These are phyloP conservation scores for Megastigmus dorsalis DNA, from an alignment of 2,888 invertebrate species.

Conservation along the genomic window DNA sequence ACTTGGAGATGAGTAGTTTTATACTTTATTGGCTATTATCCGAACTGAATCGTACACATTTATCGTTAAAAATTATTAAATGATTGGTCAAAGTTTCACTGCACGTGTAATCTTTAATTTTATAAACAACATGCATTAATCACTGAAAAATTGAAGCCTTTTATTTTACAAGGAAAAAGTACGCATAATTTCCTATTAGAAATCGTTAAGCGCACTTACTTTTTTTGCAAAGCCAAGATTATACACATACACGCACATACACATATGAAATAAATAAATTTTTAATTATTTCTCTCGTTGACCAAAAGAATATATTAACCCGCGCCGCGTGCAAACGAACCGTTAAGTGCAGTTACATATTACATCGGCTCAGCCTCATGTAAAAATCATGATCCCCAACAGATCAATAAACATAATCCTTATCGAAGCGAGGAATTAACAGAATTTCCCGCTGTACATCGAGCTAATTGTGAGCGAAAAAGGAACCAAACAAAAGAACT, in stretches of 20 bases:
- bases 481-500: not conserved
- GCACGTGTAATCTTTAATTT: not conserved
- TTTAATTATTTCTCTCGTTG: not conserved
- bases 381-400: not conserved
- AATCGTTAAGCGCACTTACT: not conserved
- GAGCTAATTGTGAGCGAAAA: conserved; percentile 1
- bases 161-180: not conserved
- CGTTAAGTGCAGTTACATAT: not conserved
- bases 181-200: conserved; percentile 28
- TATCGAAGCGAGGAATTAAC: conserved; percentile 21
- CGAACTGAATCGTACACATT: too few species aligned
- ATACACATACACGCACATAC: not conserved
- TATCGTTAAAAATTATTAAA: too few species aligned
- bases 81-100: too few species aligned
- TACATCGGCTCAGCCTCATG: too few species aligned
- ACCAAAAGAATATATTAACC: not conserved
- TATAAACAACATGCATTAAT: not conserved
- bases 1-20: too few species aligned
- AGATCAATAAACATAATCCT: conserved; percentile 21
- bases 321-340: not conserved
- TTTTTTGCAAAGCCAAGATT: conserved; percentile 6
- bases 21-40: too few species aligned
- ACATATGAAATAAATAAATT: not conserved
- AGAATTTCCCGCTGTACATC: conserved; percentile 15
- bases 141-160: not conserved